Conservation (phyloP, 2,888 invertebrate genomes). For the Drosophila recens region DNA sequence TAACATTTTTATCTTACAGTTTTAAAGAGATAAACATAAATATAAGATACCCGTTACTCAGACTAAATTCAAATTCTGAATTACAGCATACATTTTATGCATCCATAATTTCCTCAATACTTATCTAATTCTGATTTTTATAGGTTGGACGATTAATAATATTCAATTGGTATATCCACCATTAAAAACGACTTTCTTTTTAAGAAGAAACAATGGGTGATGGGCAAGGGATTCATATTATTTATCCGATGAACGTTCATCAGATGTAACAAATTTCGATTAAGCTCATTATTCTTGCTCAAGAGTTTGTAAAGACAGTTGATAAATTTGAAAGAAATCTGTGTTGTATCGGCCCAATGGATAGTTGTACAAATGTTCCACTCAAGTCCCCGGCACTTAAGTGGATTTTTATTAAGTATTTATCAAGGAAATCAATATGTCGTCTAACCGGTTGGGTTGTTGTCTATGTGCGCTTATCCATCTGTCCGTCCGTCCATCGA, state of each 20-base stretch:
- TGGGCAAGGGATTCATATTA: too few species aligned
- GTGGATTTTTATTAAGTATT: slow-evolving; percentile 72
- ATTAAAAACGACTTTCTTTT: too few species aligned
- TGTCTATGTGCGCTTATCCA: slow-evolving; percentile 26
- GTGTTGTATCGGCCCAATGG: slow-evolving; percentile 1
- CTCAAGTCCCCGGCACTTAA: slow-evolving; percentile 46
- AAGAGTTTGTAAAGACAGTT: slow-evolving; percentile 2
- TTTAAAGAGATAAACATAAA: too few species aligned
- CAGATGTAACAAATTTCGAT: neutral
- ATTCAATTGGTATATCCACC: too few species aligned
- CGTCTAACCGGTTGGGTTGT: slow-evolving; percentile 45
- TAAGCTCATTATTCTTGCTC: neutral
- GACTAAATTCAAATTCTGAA: too few species aligned
- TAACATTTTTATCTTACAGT: too few species aligned
- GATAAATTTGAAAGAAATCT: slow-evolving; percentile 16
- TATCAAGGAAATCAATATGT: slow-evolving; percentile 73
- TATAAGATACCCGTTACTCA: too few species aligned
- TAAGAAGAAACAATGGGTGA: too few species aligned
- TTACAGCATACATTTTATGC: too few species aligned
- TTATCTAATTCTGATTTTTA: too few species aligned
- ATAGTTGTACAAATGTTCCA: slow-evolving; percentile 18
- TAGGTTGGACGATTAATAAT: too few species aligned
- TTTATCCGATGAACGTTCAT: neutral
- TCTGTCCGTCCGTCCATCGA: slow-evolving; percentile 29
- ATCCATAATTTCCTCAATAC: too few species aligned